These are phyloP conservation scores for Ennomos erosarius DNA, from an alignment of 2,888 invertebrate species.

Conservation along the genomic window DNA sequence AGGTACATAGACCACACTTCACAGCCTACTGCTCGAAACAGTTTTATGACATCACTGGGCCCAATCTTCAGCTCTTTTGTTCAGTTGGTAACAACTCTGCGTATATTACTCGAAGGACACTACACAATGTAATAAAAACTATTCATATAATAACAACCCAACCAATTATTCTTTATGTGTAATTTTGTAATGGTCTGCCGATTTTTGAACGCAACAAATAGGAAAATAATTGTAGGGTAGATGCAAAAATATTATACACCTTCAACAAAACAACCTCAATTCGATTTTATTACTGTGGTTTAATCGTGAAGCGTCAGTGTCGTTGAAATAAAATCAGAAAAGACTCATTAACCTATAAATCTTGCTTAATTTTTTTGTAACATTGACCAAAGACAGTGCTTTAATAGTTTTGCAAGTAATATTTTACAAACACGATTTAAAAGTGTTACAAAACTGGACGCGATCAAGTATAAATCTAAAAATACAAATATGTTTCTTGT, in stretches of 20 bases:
- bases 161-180: not conserved
- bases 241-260: not conserved
- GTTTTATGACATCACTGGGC: no score
- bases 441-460: conserved; percentile 4
- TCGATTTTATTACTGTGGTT: not conserved
- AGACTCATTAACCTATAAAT: no score
- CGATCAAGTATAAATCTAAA: conserved; percentile 15
- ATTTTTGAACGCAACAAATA: not conserved
- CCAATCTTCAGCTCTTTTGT: no score
- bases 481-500: conserved; percentile 46
- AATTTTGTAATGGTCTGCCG: not conserved
- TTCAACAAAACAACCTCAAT: no score
- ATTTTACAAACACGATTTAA: conserved; percentile 2
- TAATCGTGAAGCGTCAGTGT: conserved; percentile 1
- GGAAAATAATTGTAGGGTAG: not conserved
- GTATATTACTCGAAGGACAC: no score
- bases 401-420: conserved; percentile 7
- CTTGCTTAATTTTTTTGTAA: not conserved
- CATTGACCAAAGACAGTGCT: not conserved
- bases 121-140: not conserved
- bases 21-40: no score
- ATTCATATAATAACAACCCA: not conserved
- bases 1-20: no score
- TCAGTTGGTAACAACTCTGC: no score
- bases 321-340: not conserved